Base-by-base conservation (phyloP, 2,797 vertebrate genomes). In the Carduelis carduelis region DNA sequence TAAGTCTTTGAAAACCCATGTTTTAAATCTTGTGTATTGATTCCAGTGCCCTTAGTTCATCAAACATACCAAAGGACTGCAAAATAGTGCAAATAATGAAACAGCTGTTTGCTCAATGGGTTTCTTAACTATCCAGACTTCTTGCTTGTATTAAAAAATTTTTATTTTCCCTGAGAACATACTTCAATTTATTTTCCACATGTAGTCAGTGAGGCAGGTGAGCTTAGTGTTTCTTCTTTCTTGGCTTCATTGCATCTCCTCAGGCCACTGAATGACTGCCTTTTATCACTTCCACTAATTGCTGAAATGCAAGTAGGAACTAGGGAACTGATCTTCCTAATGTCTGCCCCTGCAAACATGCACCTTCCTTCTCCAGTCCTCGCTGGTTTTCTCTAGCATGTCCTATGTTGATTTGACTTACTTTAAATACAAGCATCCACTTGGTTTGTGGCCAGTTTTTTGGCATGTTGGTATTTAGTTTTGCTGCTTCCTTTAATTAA, bases 401-500 rank as follows among this genome's bases (percentile, higher is more conserved):
- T 66, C 44, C 35, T 66, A 0, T 35, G 8, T 72, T 89, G 26
- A 76, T 90, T 87, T 55, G 61, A 74, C 37, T 91, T 91, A 43
- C 34, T 94, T 93, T 89, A 82, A 89, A 72, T 78, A 81, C 22
- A 82, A 76, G 50, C 63, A 70, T 65, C 50, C 8, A 1, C 50
- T 95, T 94, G 70, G 32, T 90, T 92, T 32, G 16, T 84, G 77
- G 70, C 69, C 77, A 78, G 11, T 11, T 79, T 91, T 84, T 79
- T 71, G 43, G 27, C 28, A 8, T 72, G 34, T 81, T 78, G 50
- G 32, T 69, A 60, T 88, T 95, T 84, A 89, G 43, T 65, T 94
- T 84, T 94, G 59, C 72, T 86, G 43, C 55, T 89, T 96, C 63
- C 63, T 87, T 94, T 93, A 92, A 90, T 87, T 91, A 84, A 92